Evolutionary conservation across 1,140 invertebrate genomes (phyloP), one percentile per base, ranked within the genome.

Genomic region (Heliothis virescens): DNA sequence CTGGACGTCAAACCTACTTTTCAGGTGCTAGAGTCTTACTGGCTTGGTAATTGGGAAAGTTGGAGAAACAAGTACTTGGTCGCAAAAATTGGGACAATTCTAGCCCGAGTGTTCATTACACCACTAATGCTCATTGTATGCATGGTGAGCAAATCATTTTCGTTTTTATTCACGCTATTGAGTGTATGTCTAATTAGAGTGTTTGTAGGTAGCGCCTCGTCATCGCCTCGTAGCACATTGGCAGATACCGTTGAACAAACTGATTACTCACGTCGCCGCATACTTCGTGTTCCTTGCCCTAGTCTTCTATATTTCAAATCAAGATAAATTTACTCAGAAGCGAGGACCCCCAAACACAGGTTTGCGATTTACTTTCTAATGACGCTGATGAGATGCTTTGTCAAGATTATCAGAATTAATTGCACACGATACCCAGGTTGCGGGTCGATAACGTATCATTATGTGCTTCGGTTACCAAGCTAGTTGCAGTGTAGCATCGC

Each of bases 261-360:
- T 96, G 87, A 93, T 96, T 57, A 96, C 95, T 34, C 95, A 95
- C 57, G 92, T 96, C 2, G 95, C 96, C 13, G 95, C 95, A n/a
- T 97, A 96, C 81, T 60, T 96, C 1, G 86, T 96, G 16, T 97
- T 97, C 85, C 94, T 97, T 0, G 84, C 95, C 0, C 90, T 97
- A 79, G 94, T 97, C 21, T 95, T 97, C 73, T 80, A 95, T 0
- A 92, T 96, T 81, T 96, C 96, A 7, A 95, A 95, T 83, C 83
- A 93, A 81, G 95, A 96, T 85, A 96, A 96, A 85, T 94, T 69
- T 29, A 81, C 89, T 63, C 95, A 95, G 82, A 93, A 92, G 74
- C 89, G 96, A 53, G 95, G 95, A 77, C 95, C 96, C 7, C 96
- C 96, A 3, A 88, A 95, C 79, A 94, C 95, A 79, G 95, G 94